A percentile compares a stretch with the other conserved stretches of the same genome.
phyloP scores from a whole-genome alignment of 2,113 vertebrate species.

The Alethe diademata region DNA sequence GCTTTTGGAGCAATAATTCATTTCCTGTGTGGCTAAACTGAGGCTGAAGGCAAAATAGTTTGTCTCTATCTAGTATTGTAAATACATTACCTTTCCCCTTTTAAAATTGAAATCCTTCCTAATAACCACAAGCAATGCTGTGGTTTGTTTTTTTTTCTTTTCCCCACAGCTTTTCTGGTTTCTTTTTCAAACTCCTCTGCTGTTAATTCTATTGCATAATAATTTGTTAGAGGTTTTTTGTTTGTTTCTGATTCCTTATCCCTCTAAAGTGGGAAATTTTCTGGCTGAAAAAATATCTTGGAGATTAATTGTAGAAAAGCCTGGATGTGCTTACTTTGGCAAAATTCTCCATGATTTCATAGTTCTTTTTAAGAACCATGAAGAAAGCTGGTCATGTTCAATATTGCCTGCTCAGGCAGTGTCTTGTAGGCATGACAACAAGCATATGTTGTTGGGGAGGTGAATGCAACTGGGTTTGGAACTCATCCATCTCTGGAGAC shows the following conservation, averaged over 20 bases:
- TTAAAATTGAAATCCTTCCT: not conserved
- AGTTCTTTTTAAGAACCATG: not conserved
- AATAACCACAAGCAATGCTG: not conserved
- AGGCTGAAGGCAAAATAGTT: slow-evolving; percentile 58
- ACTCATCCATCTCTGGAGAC: not conserved
- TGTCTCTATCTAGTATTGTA: slow-evolving; percentile 49
- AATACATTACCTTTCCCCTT: slow-evolving; percentile 5
- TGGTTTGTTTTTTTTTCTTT: not conserved
- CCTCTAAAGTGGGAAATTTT: not conserved
- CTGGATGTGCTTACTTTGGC: not conserved
- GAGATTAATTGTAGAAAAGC: not conserved
- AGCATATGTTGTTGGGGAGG: not conserved
- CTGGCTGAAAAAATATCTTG: not conserved
- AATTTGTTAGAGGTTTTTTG: not conserved
- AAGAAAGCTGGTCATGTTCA: slow-evolving; percentile 2
- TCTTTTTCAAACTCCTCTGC: not conserved
- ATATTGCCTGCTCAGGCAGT: not conserved
- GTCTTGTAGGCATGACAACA: slow-evolving; percentile 48
- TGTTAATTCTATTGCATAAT: not conserved
- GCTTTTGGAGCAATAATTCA: slow-evolving; percentile 60
- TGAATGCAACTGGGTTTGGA: not conserved
- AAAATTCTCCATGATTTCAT: not conserved
- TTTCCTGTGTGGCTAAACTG: slow-evolving; percentile 62
- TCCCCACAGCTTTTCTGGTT: not conserved
- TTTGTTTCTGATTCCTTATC: not conserved